Base-by-base conservation (phyloP, 2,797 vertebrate species). In the Pteropus rufus region DNA sequence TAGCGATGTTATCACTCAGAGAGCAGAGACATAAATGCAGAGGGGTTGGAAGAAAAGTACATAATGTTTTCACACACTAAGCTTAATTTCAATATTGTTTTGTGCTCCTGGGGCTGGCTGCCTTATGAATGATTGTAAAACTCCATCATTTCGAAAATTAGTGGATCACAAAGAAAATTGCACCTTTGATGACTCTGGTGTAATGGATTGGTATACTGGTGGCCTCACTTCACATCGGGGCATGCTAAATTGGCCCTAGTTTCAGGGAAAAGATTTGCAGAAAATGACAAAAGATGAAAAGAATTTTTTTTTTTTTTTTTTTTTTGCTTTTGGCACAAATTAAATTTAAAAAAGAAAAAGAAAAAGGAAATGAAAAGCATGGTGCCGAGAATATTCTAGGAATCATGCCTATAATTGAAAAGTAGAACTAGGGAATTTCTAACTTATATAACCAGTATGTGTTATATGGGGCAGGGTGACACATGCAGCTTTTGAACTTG, bases 401-500 rank as follows among this genome's bases (percentile, higher is more conserved):
- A 97, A 70, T 97, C 87, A 93, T 91, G 67, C 70, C 95, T 97
- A 80, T 80, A 88, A 96, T 94, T 98, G 93, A 96, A 93, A 88
- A 97, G 95, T 85, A 96, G 88, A 97, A 96, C 93, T 65, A 88
- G 96, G 96, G 89, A 64, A 95, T 94, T 94, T 79, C 92, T 76
- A 92, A 94, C 94, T 96, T 97, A 80, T 67, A 70, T 62, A 97
- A 96, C 97, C 93, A 97, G 69, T 86, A 93, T 94, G 84, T 92
- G 90, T 65, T 95, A 77, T 49, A 44, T 2, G 12, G 85, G 92
- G 89, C 94, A 94, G 96, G 89, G 91, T 89, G 89, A 98, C 96
- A 97, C 77, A 83, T 16, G 91, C 84, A 70, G 91, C 93, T 96
- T 98, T 97, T 95, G 96, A 98, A 96, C 69, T 94, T 96, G 92